Base-by-base conservation (phyloP, 2,797 vertebrate species). In the Cynodonichthys magdalenae region DNA sequence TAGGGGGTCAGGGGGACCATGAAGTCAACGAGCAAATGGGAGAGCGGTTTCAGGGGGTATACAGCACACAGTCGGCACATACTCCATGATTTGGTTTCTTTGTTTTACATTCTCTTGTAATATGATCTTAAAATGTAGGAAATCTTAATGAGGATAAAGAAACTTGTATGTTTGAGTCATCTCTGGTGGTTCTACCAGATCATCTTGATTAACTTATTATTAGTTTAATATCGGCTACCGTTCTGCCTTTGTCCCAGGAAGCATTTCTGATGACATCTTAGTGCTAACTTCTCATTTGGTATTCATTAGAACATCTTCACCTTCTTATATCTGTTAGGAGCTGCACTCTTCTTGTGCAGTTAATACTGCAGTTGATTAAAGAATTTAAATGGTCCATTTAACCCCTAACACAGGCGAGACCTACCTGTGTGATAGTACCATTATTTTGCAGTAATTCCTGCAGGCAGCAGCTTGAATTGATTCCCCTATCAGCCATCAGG, bases 301-400 rank as follows among this genome's bases (percentile, higher is more conserved):
- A 81, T 86, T 87, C 81, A 87, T 80, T 66, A 61, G 66, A 84
- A 75, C 56, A 52, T 61, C 66, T 61, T 52, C 64, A 64, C 55
- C 73, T 60, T 24, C 70, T 71, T 74, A 75, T 71, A 71, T 82
- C 71, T 63, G 68, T 59, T 51, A 29, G 59, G 18, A 67, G 54
- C 61, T 57, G 66, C 63, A 59, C 81, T 79, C 45, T 59, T 70
- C 54, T 76, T 63, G 53, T 65, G 75, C 82, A 83, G 86, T 81
- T 69, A 83, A 86, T 87, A 83, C 90, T 82, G 83, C 80, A 92
- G 87, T 91, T 92, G 90, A 93, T 93, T 92, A 90, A 92, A 92
- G 84, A 89, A 91, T 90, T 89, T 87, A 91, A 92, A 92, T 86
- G 84, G 76, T 84, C 80, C 84, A 81, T 92, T 92, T 92, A 92